phyloP scores from a whole-genome alignment of 2,113 vertebrate species.

The Chaetops frenatus region DNA sequence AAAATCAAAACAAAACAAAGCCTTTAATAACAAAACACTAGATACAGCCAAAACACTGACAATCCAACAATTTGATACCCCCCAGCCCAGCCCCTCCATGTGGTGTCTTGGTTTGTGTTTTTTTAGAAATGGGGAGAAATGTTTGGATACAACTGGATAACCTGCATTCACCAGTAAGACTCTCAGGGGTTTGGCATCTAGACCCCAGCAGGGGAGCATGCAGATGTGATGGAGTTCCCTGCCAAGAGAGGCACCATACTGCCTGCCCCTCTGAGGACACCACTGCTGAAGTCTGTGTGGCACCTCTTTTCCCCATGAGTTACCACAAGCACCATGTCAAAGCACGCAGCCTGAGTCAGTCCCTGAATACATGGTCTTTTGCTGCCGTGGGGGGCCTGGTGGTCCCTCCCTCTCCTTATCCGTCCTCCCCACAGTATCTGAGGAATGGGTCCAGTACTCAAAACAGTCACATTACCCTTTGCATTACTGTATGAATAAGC shows the following conservation, averaged over 20 bases:
- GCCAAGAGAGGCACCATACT: rapidly evolving
- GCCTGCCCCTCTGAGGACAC: not conserved
- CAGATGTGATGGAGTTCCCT: not conserved
- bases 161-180: not conserved
- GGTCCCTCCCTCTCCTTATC: not conserved
- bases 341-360: rapidly evolving
- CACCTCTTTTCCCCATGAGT: not conserved
- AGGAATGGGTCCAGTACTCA: not conserved
- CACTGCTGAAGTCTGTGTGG: not conserved
- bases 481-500: not conserved
- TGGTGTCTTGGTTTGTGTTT: not conserved
- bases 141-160: not conserved
- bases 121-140: not conserved
- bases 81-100: not conserved
- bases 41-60: not conserved
- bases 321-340: not conserved
- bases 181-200: not conserved
- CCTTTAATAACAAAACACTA: not conserved
- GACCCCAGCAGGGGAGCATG: not conserved
- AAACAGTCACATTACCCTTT: not conserved
- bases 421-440: not conserved
- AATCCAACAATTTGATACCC: not conserved
- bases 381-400: not conserved
- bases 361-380: not conserved
- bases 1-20: not conserved